phyloP scores from a whole-genome alignment of 2,888 invertebrate species.

The Gari tellinella region DNA sequence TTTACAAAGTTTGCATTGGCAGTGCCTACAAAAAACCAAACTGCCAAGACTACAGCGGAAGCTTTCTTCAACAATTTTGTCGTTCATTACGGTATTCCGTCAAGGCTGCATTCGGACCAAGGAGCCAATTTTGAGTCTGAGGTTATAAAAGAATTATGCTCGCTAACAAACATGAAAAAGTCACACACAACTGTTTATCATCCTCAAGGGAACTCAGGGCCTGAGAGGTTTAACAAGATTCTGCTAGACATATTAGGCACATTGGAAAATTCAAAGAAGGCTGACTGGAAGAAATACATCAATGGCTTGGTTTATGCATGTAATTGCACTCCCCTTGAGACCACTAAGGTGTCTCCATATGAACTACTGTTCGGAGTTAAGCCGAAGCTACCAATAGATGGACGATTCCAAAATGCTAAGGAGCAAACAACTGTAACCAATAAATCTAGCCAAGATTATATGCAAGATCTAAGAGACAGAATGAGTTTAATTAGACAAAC shows the following conservation, averaged over 20 bases:
- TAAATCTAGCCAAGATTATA: too few relatives aligned
- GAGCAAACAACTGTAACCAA: neutral
- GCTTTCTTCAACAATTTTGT: too few relatives aligned
- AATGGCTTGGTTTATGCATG: slow-evolving; percentile 20
- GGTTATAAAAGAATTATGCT: slow-evolving; percentile 20
- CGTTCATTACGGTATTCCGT: slow-evolving; percentile 20
- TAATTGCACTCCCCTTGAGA: slow-evolving; percentile 39
- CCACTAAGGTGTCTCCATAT: slow-evolving; percentile 21
- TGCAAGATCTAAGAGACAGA: slow-evolving; percentile 13
- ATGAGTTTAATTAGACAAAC: slow-evolving; percentile 2
- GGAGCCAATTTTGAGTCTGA: slow-evolving; percentile 32
- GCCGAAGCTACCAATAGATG: slow-evolving; percentile 46
- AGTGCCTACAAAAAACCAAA: slow-evolving; percentile 30
- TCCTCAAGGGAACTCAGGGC: slow-evolving; percentile 44
- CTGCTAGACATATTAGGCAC: slow-evolving; percentile 48
- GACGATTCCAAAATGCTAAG: slow-evolving; percentile 15
- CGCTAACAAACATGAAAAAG: too few relatives aligned
- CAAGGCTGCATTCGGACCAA: slow-evolving; percentile 18
- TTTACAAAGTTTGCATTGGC: too few relatives aligned
- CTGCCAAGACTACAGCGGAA: slow-evolving; percentile 35
- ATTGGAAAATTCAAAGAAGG: slow-evolving; percentile 22
- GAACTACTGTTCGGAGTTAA: slow-evolving; percentile 43
- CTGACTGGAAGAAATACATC: slow-evolving; percentile 35
- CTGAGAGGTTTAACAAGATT: slow-evolving; percentile 50
- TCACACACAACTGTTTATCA: too few relatives aligned